Evolutionary conservation across 2,888 invertebrate genomes (phyloP).

Genomic region (Coenonympha glycerion): DNA sequence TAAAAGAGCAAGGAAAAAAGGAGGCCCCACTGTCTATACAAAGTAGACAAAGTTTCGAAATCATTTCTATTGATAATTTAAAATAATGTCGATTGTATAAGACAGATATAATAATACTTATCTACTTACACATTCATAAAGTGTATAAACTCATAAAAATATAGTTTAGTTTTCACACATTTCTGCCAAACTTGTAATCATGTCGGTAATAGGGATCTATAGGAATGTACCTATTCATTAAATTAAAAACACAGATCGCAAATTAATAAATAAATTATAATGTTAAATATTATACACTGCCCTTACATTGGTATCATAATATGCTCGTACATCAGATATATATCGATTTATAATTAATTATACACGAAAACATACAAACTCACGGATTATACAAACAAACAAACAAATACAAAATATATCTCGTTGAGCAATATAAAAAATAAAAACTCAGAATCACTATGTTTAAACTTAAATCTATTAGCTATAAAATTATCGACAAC

Average conservation of each 20-base stretch:
- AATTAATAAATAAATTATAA: constrained; percentile 76
- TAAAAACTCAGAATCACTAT: constrained; percentile 67
- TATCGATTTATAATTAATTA: constrained; percentile 32
- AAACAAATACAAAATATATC: constrained; percentile 53
- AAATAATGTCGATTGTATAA: too few relatives aligned
- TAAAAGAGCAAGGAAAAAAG: too few relatives aligned
- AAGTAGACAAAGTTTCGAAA: too few relatives aligned
- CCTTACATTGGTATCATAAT: constrained; percentile 64
- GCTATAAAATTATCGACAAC: constrained; percentile 37
- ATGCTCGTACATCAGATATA: constrained; percentile 64
- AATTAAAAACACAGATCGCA: constrained; percentile 49
- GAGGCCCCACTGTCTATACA: too few relatives aligned
- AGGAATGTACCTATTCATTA: too few relatives aligned
- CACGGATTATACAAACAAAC: constrained; percentile 42
- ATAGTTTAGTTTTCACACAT: too few relatives aligned
- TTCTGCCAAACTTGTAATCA: too few relatives aligned
- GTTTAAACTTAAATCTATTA: constrained; percentile 43
- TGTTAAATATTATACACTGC: constrained; percentile 74
- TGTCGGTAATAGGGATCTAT: too few relatives aligned
- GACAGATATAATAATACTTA: too few relatives aligned
- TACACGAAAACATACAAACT: constrained; percentile 68
- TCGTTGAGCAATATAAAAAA: constrained; percentile 73
- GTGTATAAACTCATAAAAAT: too few relatives aligned
- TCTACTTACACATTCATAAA: too few relatives aligned
- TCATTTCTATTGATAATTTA: too few relatives aligned